phyloP scores from a whole-genome alignment of 2,113 vertebrate species.

The Neotragus pygmaeus region DNA sequence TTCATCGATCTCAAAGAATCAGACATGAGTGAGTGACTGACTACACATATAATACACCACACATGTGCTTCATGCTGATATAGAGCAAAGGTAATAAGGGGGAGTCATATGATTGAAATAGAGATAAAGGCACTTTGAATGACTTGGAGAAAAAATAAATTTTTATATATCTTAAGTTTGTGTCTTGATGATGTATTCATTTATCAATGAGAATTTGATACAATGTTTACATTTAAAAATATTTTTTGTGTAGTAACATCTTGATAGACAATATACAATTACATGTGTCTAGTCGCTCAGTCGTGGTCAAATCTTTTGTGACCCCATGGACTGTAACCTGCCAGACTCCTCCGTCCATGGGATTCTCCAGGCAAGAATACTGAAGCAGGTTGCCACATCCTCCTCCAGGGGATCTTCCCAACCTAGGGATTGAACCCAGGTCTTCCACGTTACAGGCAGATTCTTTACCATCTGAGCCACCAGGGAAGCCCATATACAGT shows the following conservation, averaged over 20 bases:
- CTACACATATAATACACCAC: not conserved
- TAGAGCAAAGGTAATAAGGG: not conserved
- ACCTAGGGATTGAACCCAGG: not conserved
- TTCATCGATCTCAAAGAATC: not conserved
- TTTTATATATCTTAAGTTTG: not conserved
- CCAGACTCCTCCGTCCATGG: not conserved
- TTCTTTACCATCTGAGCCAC: not conserved
- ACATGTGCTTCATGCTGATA: not conserved
- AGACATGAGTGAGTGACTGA: not conserved
- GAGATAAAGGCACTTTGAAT: not conserved
- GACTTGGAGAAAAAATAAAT: not conserved
- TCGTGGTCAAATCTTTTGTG: rapidly evolving
- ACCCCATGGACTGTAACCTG: not conserved
- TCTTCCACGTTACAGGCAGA: rapidly evolving
- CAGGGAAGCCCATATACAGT: not conserved
- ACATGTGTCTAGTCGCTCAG: not conserved
- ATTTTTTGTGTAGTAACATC: not conserved
- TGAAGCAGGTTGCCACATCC: not conserved
- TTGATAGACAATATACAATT: not conserved
- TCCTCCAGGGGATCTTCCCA: not conserved
- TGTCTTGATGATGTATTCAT: not conserved
- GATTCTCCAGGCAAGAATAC: not conserved
- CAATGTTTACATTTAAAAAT: not conserved
- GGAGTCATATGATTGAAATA: not conserved
- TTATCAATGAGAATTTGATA: not conserved